Evolutionary conservation across 2,797 vertebrate species (phyloP).

Genomic region (Mycteria americana): DNA sequence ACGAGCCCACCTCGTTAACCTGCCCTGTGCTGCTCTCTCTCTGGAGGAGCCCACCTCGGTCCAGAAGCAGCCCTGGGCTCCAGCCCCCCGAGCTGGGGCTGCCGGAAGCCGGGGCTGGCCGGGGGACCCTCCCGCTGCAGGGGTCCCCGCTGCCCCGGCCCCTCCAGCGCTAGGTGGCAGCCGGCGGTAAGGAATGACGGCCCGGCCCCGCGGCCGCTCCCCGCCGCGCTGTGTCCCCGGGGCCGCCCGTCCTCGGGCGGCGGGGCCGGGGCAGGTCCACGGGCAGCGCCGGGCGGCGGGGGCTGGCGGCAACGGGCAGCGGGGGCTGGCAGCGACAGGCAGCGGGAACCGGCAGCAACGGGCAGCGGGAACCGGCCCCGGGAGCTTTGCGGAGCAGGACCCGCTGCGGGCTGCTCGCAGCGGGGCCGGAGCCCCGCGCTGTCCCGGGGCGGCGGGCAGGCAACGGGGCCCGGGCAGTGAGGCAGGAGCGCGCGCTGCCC

Average conservation of each 20-base stretch:
- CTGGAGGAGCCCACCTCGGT: background rate
- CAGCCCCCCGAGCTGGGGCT: background rate
- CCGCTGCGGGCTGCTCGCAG: accelerated
- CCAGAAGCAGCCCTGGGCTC: background rate
- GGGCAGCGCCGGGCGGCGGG: background rate
- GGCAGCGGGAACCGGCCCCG: background rate
- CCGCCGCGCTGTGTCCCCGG: background rate
- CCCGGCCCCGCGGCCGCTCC: too few species aligned
- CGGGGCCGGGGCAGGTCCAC: too few species aligned
- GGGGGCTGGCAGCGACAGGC: background rate
- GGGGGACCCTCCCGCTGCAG: too few species aligned
- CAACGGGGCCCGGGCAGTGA: accelerated
- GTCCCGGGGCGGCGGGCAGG: background rate
- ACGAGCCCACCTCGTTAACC: too few species aligned
- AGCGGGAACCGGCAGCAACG: background rate
- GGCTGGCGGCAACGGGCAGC: background rate
- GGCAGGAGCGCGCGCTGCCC: background rate
- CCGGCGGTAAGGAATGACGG: background rate
- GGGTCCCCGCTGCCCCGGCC: background rate
- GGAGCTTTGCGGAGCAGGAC: too few species aligned
- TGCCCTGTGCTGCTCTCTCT: background rate
- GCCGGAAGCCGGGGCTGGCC: too few species aligned
- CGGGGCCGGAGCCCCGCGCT: background rate
- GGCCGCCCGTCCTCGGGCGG: background rate
- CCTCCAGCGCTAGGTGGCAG: constrained; percentile 34